Evolutionary conservation across 1,140 invertebrate genomes (phyloP), one percentile per base, ranked within the genome.

Genomic region (Leptopilina clavipes): DNA sequence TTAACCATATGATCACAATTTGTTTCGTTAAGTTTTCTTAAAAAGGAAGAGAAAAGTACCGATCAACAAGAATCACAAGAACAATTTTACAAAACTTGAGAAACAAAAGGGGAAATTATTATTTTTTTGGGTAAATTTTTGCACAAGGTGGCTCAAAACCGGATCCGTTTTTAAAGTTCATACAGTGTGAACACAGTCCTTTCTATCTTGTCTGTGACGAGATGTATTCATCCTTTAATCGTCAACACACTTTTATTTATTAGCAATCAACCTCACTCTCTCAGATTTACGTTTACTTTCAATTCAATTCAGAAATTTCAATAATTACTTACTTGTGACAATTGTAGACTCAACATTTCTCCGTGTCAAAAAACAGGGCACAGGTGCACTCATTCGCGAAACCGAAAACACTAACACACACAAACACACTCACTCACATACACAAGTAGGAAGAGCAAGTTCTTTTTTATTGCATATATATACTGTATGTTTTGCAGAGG

Each of bases 241-340:
- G 71, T 71, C 75, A 76, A 43, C 31, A 70, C 7, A 71, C 70
- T 54, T 72, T 56, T n/a, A 56, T 48, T 56, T 14, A 56, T 37
- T 76, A 10, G 14, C 40, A 65, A 59, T n/a, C 9, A 19, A 65
- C 17, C 1, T n/a, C n/a, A n/a, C n/a, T n/a, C 19, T 19, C 10
- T 70, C 1, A 37, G n/a, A n/a, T n/a, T n/a, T n/a, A 31, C 40
- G 22, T 65, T 71, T 10, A 45, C 17, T 54, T 19, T 5, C 9
- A 11, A 22, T n/a, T 17, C 22, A 37, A 65, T 44, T 45, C 6
- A 52, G 73, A 74, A 37, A 14, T 8, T 31, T 10, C n/a, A n/a
- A n/a, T 44, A 45, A 52, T 73, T 81, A 86, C 84, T 85, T 73
- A 86, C 84, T 77, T 75, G 79, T 79, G 84, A 77, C 77, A 77